Evolutionary conservation across 2,113 vertebrate species (phyloP), one percentile per base, ranked within the genome.

Genomic region (Ceyx cyanopectus): DNA sequence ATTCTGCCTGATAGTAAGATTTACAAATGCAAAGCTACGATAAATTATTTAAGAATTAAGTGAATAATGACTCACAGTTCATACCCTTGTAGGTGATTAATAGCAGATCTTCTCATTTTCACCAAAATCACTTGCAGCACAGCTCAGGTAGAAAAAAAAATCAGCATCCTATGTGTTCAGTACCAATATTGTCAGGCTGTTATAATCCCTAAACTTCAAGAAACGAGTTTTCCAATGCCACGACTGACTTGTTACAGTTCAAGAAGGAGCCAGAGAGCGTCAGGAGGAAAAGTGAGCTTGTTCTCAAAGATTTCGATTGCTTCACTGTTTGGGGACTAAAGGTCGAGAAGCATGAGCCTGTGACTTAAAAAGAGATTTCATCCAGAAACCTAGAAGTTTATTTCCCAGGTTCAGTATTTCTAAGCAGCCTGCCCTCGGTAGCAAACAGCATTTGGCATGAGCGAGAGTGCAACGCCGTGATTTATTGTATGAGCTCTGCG

Each of bases 41-140:
- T 74, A 87, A 63, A 27, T 78, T 81, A 76, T 48, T 82, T 50
- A 73, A 87, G 62, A 87, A 73, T 75, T 74, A 90, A 94, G 32
- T 86, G 62, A 88, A 79, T 62, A 86, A 73, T 66, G 45, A 76
- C 67, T 94, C 29, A 84, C 48, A 57, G 66, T 90, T 94, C 50
- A 48, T 61, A 69, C 14, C 20, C 45, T 81, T 84, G 43, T 10
- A 88, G 81, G 58, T 78, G 69, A 88, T 85, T 72, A 87, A 81
- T 34, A 81, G 67, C 46, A 82, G 60, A 60, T 61, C 53, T 87
- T 81, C 85, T 75, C 12, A 30, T 92, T 91, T 80, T 70, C 61
- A 63, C 51, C 53, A 67, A 77, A 85, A 61, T 43, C 24, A 34
- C 34, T 70, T 45, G 51, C 84, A 92, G 67, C 43, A 67, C 34